Evolutionary conservation across 1,140 invertebrate species (phyloP), one percentile per base, ranked within the genome.

Genomic region (Bombus pyrosoma): DNA sequence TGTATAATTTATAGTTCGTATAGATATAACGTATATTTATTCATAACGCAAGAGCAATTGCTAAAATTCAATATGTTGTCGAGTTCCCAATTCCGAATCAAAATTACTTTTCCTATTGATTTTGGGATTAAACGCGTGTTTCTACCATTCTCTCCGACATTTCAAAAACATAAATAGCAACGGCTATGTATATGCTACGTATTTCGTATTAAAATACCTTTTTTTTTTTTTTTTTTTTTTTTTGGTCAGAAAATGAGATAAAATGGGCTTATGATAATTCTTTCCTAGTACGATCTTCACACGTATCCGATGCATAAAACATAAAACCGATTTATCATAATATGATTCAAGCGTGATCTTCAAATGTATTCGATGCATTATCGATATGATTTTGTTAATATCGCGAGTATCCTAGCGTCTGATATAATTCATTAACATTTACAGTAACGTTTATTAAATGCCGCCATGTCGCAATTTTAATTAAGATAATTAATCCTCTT

Each of bases 401-500:
- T 64, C 9, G 34, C n/a, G 5, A 9, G 34, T 34, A 34, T 28
- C 53, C 22, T 34, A 62, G 34, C 41, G 53, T 39, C 47, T 64
- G n/a, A 18, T 10, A 39, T 22, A 74, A 43, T 82, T 75, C 62
- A 82, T 74, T 43, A 81, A 81, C 53, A 47, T 71, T 76, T 32
- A 4, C 10, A 22, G 53, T 39, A 78, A 84, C 64, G 71, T 43
- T 47, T 62, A 75, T 75, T 34, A 62, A 82, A 74, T 47, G 57
- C 37, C 71, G 13, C 57, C 37, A 28, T 74, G 71, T 82, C 71
- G 39, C n/a, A 59, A 71, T 84, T 84, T 71, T 84, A 84, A 84
- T 84, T 84, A 84, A 84, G 76, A 84, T 84, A 84, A 84, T 84
- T 84, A 79, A 84, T 84, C 76, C 47, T 39, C 28, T 41, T 68